These are phyloP conservation scores for Polietes domitor DNA, from an alignment of 2,888 invertebrate species.

Conservation along the genomic window DNA sequence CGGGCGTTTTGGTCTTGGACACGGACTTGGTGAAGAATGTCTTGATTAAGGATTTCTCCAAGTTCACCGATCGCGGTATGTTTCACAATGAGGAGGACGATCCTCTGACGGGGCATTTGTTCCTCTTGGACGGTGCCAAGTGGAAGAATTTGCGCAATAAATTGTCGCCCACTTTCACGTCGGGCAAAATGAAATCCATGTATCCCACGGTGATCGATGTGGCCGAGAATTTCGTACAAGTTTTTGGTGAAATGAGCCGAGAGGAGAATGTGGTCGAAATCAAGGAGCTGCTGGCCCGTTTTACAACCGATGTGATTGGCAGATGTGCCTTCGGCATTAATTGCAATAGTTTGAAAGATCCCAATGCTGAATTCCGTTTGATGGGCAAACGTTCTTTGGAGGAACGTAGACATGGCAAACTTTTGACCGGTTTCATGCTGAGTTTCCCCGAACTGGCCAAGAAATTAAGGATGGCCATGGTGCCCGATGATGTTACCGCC, in stretches of 20 bases:
- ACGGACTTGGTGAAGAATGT: constrained; percentile 51
- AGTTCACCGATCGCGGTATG: constrained; percentile 66
- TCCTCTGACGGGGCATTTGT: constrained; percentile 66
- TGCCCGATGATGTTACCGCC: constrained; percentile 71
- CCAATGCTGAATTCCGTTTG: constrained; percentile 74
- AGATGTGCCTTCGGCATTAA: constrained; percentile 80
- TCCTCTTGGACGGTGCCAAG: constrained; percentile 75
- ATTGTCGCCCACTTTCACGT: constrained; percentile 74
- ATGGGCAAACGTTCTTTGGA: constrained; percentile 72
- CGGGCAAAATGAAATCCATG: constrained; percentile 75
- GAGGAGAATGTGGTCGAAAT: constrained; percentile 71
- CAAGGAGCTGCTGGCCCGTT: constrained; percentile 79
- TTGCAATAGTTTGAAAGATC: constrained; percentile 77
- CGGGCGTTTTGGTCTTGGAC: constrained; percentile 61
- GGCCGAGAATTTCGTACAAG: constrained; percentile 66
- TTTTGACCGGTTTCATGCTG: constrained; percentile 58
- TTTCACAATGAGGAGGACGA: constrained; percentile 65
- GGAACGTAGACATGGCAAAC: constrained; percentile 64
- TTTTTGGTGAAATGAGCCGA: constrained; percentile 64
- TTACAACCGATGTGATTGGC: constrained; percentile 81
- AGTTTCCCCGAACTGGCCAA: constrained; percentile 71
- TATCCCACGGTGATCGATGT: constrained; percentile 71
- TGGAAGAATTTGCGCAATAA: constrained; percentile 76
- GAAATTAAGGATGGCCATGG: constrained; percentile 69
- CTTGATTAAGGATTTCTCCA: constrained; percentile 59